Evolutionary conservation across 2,113 vertebrate species (phyloP).

Genomic region (Vanacampus margaritifer): DNA sequence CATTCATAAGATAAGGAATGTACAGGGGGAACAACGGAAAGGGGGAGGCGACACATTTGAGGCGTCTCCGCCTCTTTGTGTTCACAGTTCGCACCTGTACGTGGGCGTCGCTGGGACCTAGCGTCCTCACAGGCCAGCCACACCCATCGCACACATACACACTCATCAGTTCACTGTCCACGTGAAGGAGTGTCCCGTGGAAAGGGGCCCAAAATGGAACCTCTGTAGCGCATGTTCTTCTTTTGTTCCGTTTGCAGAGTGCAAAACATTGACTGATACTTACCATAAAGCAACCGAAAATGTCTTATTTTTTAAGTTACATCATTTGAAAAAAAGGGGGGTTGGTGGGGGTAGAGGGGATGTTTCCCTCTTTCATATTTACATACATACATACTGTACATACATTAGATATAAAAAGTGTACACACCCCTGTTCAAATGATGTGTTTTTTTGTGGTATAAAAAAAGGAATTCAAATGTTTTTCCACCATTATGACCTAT

Average conservation of each 20-base stretch:
- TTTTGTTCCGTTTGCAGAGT: constrained; percentile 56
- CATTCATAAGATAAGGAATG: constrained; percentile 78
- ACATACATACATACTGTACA: constrained; percentile 64
- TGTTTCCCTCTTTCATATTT: constrained; percentile 53
- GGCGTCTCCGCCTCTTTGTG: constrained; percentile 64
- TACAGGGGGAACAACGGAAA: constrained; percentile 67
- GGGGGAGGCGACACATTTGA: constrained; percentile 39
- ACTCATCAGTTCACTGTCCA: constrained; percentile 37
- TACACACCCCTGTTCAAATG: constrained; percentile 1
- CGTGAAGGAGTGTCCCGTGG: constrained; percentile 39
- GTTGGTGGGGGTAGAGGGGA: constrained; percentile 11
- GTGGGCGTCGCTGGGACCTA: constrained; percentile 14
- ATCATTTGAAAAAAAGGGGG: constrained; percentile 45
- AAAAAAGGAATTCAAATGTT: background rate
- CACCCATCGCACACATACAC: constrained; percentile 26
- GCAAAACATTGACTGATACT: constrained; percentile 70
- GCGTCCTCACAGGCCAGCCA: constrained; percentile 43
- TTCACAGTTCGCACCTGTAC: constrained; percentile 69
- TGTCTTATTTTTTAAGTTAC: constrained; percentile 63
- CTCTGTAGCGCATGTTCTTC: constrained; percentile 33
- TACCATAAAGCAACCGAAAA: constrained; percentile 72
- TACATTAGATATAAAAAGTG: background rate
- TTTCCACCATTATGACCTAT: too few relatives aligned
- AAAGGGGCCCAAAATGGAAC: constrained; percentile 38
- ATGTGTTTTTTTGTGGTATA: background rate